Base-by-base conservation (phyloP, 2,888 invertebrate species). In the Baronia brevicornis region DNA sequence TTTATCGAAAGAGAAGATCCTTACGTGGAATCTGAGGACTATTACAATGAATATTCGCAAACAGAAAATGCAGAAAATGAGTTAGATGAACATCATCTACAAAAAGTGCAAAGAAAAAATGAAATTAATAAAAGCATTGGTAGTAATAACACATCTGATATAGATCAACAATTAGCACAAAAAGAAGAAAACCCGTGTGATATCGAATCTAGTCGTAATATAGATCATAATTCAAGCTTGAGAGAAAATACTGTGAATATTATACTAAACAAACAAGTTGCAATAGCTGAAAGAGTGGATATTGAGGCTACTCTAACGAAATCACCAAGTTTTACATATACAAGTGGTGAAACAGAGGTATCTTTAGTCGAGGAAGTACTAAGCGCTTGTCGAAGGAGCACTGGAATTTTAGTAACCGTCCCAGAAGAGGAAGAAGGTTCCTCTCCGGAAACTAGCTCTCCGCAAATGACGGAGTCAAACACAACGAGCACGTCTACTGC, bases 401-500 rank as follows among this genome's bases (percentile, higher is more conserved):
- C 77, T 6, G 74, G 63, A 20, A 64, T 85, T 41, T 64, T 89
- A 39, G 84, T 86, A 27, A 86, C 89, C 34, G 89, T 89, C 34
- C 87, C 87, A 5, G 89, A 89, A 60, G 89, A 89, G 48, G 89
- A 89, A 54, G 89, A 89, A 50, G 79, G 84, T 25, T 86, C 85
- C 2, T 79, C 78, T 1, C 80, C 84, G 19, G 85, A 84, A 46
- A 75, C 71, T 18, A 60, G 62, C 43, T 86, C 86, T 3, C 87
- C 87, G 26, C 88, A 87, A 66, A 86, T 88, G 78, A 88, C 87
- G 64, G 88, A 89, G 71, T 89, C 89, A 6, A 79, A 88, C 55
- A 89, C 89, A 42, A 89, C 89, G 36, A 88, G 88, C 65, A 86
- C 88, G 35, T 90, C 90, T 51, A 91, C 91, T 37, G 89, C 90